A percentile compares a stretch with the other conserved stretches of the same genome.
These are phyloP conservation scores for Cynopterus brachyotis DNA, from an alignment of 2,113 vertebrate species.

Conservation along the genomic window DNA sequence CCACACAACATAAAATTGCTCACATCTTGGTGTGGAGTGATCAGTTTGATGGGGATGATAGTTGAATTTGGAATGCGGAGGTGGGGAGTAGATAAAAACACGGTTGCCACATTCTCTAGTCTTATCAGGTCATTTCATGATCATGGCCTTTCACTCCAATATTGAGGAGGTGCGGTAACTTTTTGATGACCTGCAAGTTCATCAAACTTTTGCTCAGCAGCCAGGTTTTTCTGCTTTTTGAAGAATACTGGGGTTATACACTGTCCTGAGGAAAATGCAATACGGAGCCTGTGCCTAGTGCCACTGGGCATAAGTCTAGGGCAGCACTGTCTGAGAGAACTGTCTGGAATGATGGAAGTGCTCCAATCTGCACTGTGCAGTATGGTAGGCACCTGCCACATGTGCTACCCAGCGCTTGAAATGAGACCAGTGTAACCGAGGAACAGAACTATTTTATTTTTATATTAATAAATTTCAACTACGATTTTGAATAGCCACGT, in stretches of 20 bases:
- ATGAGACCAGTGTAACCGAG: background rate
- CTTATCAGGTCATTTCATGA: background rate
- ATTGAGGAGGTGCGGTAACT: background rate
- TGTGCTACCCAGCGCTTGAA: background rate
- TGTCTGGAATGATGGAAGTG: fast-evolving
- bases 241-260: background rate
- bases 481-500: background rate
- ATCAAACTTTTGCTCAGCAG: background rate
- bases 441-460: background rate
- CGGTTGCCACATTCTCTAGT: fast-evolving
- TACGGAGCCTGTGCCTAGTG: fast-evolving
- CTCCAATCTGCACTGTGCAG: background rate
- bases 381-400: fast-evolving
- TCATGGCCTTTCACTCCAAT: background rate
- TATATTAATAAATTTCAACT: background rate
- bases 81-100: background rate
- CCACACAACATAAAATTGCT: background rate
- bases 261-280: background rate
- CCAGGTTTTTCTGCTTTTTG: background rate
- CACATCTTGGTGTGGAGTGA: background rate
- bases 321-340: background rate
- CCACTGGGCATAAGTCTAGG: too few species aligned
- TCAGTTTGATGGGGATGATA: background rate
- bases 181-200: background rate
- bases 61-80: background rate